These are phyloP conservation scores for Triops cancriformis DNA, from an alignment of 1,140 invertebrate genomes.

Conservation along the genomic window DNA sequence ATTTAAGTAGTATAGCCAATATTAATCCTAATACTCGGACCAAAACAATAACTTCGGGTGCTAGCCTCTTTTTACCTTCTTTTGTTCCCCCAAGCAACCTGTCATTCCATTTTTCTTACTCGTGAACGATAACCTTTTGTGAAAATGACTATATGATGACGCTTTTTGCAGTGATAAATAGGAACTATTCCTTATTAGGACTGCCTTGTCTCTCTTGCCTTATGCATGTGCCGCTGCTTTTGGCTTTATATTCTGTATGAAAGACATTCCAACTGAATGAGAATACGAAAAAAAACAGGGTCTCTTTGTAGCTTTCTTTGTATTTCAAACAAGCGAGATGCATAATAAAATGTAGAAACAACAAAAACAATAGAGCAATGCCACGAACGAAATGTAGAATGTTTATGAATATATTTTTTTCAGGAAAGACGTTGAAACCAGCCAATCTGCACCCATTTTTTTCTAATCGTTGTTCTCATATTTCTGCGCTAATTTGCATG, in stretches of 20 bases:
- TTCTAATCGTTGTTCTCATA: too few relatives aligned
- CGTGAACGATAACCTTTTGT: background rate
- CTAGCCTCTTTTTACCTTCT: background rate
- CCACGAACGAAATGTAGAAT: too few relatives aligned
- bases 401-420: too few relatives aligned
- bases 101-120: background rate
- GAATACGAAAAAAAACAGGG: background rate
- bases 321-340: background rate
- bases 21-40: conserved; percentile 14
- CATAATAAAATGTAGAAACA: background rate
- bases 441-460: too few relatives aligned
- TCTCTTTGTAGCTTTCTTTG: background rate
- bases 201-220: conserved; percentile 12
- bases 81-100: background rate
- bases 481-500: too few relatives aligned
- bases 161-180: background rate
- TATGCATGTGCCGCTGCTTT: background rate
- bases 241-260: background rate
- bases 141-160: background rate
- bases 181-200: background rate
- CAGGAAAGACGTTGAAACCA: too few relatives aligned
- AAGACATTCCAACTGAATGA: background rate
- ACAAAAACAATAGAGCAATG: background rate
- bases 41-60: conserved; percentile 1
- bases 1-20: background rate